These are phyloP conservation scores for Scaptomyza graminum DNA, from an alignment of 1,140 invertebrate genomes.

Conservation along the genomic window DNA sequence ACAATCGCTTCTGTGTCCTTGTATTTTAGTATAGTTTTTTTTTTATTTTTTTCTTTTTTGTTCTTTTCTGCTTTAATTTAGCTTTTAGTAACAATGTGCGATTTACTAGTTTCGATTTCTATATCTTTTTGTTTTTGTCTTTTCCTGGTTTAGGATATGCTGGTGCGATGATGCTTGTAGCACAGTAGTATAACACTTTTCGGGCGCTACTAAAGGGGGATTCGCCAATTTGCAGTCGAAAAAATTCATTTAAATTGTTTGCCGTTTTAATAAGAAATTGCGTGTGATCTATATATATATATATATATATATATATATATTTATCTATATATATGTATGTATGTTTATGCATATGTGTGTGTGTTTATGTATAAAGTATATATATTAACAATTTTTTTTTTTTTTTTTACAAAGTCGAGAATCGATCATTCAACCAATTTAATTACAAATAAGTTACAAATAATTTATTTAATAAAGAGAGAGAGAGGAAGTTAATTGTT, in stretches of 20 bases:
- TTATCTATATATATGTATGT: constrained; percentile 14
- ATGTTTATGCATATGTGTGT: not conserved
- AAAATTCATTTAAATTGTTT: constrained; percentile 35
- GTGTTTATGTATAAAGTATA: constrained; percentile 23
- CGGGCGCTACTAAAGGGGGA: constrained; percentile 30
- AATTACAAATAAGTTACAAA: constrained; percentile 32
- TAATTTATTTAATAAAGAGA: constrained; percentile 47
- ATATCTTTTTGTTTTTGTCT: constrained; percentile 17
- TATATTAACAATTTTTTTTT: constrained; percentile 36
- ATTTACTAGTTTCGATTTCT: constrained; percentile 55
- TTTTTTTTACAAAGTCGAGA: constrained; percentile 42
- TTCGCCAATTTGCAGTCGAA: constrained; percentile 17
- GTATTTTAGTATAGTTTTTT: constrained; percentile 18
- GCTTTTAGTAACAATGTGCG: constrained; percentile 68
- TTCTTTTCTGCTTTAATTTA: constrained; percentile 8
- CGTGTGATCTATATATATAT: constrained; percentile 14
- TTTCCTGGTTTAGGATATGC: constrained; percentile 54
- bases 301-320: constrained; percentile 16
- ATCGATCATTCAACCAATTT: constrained; percentile 35
- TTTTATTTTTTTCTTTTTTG: not conserved
- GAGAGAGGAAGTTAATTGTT: constrained; percentile 11
- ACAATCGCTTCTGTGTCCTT: constrained; percentile 24
- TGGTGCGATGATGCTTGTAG: constrained; percentile 57
- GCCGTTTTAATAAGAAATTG: constrained; percentile 38
- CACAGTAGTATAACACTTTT: constrained; percentile 76